Evolutionary conservation across 2,113 vertebrate species (phyloP).

Genomic region (Petrocephalus zakoni): DNA sequence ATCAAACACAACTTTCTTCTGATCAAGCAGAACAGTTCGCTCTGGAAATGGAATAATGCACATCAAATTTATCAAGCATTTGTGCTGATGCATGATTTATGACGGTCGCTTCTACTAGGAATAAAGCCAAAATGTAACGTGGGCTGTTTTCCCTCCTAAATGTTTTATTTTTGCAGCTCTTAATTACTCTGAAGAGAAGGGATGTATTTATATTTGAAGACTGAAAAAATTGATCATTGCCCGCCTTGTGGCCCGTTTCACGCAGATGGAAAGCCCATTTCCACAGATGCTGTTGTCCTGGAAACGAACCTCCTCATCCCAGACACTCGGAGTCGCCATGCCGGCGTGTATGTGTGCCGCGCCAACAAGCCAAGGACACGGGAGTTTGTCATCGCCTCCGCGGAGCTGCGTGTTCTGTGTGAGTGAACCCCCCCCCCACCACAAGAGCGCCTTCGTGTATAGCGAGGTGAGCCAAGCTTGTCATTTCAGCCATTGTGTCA

Average conservation of each 20-base stretch:
- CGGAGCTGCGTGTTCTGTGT: slow-evolving; percentile 87
- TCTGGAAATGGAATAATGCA: background rate
- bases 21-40: background rate
- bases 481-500: background rate
- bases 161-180: background rate
- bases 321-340: slow-evolving; percentile 76
- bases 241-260: slow-evolving; percentile 2
- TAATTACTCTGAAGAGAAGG: background rate
- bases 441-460: background rate
- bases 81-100: background rate
- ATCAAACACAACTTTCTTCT: background rate
- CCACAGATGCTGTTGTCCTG: slow-evolving; percentile 83
- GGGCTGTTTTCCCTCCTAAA: background rate
- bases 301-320: slow-evolving; percentile 87
- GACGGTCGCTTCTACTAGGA: background rate
- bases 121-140: background rate
- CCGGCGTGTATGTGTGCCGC: slow-evolving; percentile 85
- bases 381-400: slow-evolving; percentile 77
- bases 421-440: slow-evolving; percentile 38
- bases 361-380: slow-evolving; percentile 90
- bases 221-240: background rate
- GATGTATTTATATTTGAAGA: background rate
- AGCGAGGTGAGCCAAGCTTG: background rate
- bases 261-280: slow-evolving; percentile 84
- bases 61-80: background rate